phyloP scores from a whole-genome alignment of 2,797 vertebrate genomes.

The Heliangelus exortis region DNA sequence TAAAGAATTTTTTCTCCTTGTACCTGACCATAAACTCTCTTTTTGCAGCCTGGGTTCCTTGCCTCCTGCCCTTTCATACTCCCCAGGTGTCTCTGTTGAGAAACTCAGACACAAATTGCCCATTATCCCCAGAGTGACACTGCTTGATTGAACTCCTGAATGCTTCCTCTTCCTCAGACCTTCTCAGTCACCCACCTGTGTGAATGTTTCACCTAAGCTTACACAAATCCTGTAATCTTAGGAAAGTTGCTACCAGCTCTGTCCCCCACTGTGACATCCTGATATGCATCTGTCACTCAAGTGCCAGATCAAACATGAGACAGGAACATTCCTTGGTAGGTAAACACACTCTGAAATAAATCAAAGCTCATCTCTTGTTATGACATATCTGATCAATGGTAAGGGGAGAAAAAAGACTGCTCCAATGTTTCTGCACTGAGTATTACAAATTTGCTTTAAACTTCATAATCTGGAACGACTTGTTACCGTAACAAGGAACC shows the following conservation, averaged over 20 bases:
- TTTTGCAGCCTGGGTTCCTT: neutral
- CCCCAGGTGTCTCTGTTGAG: neutral
- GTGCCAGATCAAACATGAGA: neutral
- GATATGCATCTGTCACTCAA: neutral
- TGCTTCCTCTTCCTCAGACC: neutral
- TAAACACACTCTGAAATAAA: neutral
- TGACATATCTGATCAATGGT: neutral
- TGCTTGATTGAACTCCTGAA: neutral
- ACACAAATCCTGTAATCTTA: neutral
- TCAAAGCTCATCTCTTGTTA: neutral
- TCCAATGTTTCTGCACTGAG: neutral
- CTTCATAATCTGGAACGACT: neutral
- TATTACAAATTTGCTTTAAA: neutral
- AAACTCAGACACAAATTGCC: neutral
- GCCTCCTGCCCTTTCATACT: neutral
- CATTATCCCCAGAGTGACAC: rapidly evolving
- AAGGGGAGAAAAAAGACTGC: neutral
- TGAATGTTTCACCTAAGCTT: neutral
- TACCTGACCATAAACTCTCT: neutral
- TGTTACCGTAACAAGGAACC: neutral
- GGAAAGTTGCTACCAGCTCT: neutral
- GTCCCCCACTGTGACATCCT: neutral
- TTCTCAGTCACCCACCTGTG: neutral
- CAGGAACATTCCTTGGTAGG: neutral
- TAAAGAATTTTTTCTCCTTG: neutral